Base-by-base conservation (phyloP, 1,140 invertebrate species). In the Scylla paramamosain region DNA sequence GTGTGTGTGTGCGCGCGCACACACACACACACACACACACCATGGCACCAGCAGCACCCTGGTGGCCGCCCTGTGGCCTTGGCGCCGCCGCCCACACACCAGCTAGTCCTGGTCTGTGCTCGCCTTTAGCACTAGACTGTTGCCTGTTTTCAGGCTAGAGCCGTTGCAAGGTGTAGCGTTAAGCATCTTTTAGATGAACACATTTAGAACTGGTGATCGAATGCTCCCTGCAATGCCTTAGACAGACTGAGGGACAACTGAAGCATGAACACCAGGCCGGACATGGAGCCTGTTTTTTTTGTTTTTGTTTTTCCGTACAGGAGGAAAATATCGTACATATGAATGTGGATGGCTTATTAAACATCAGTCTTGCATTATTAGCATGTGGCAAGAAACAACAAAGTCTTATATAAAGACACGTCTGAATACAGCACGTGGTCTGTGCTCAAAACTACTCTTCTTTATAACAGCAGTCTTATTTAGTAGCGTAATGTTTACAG, bases 11-110 rank as follows among this genome's bases (percentile, higher is more conserved):
- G 20, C n/a, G 6, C 39, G 6, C 39, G 6, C 39, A 39, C 67
- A 77, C 67, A 77, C 67, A 77, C 67, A 77, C 67, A 77, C 67
- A 77, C 25, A 77, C 25, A 77, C 67, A 77, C 52, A 59, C 25
- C n/a, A n/a, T n/a, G 67, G 67, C 67, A 77, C 67, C 67, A 77
- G 25, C 67, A 25, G 10, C 67, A 25, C 67, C 67, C n/a, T 77
- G 20, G 6, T 77, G 67, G 67, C 52, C 67, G 67, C 67, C 67
- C 67, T 25, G 20, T 77, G 67, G 20, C 67, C 67, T 77, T 77
- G 67, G 67, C 67, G 67, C 67, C 67, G 20, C 67, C 67, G 67
- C 67, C 67, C 67, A 77, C 67, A 77, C 67, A n/a, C 67, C 67
- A 25, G 20, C 52, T 7, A 25, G 25, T 20, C 67, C 67, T n/a